Evolutionary conservation across 2,113 vertebrate species (phyloP).

Genomic region (Pituophis catenifer): DNA sequence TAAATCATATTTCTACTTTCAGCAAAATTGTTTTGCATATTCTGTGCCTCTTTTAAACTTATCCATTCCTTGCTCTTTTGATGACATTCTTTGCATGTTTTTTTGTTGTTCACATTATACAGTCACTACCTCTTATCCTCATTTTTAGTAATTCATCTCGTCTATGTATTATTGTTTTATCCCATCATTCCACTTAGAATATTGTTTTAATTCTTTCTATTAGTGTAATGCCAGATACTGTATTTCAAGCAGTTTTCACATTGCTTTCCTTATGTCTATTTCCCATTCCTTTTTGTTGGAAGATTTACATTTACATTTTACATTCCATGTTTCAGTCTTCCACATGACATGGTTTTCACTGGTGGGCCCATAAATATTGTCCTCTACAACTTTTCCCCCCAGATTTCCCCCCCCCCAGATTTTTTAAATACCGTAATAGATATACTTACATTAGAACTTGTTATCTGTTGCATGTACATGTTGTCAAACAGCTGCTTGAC

Average conservation of each 20-base stretch:
- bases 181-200: background rate
- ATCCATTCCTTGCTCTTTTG: no score
- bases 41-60: background rate
- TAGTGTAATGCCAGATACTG: background rate
- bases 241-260: background rate
- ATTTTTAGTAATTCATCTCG: background rate
- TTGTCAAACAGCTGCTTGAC: background rate
- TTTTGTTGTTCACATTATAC: background rate
- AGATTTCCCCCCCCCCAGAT: no score
- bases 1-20: background rate
- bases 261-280: background rate
- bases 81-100: no score
- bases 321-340: background rate
- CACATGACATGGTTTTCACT: background rate
- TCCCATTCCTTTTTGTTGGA: background rate
- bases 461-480: background rate
- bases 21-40: background rate
- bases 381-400: background rate
- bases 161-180: background rate
- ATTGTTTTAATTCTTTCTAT: background rate
- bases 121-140: background rate
- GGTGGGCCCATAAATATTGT: background rate
- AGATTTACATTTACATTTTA: background rate
- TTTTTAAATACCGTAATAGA: background rate
- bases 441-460: background rate